Evolutionary conservation across 2,797 vertebrate species (phyloP).

Genomic region (Sebastes hopkinsi): DNA sequence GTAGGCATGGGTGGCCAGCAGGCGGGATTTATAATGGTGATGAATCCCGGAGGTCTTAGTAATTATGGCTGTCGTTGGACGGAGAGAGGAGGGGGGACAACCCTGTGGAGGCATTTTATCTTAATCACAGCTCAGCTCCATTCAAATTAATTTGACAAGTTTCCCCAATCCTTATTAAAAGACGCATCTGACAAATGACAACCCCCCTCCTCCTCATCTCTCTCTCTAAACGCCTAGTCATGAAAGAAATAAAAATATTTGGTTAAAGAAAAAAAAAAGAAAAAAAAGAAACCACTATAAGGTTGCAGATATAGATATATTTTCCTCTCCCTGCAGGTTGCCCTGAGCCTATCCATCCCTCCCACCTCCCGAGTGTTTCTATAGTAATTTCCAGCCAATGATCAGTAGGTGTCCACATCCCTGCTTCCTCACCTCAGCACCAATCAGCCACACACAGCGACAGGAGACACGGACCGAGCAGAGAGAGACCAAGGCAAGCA

Average conservation of each 20-base stretch:
- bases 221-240: constrained; percentile 62
- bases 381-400: constrained; percentile 95
- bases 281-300: constrained; percentile 9
- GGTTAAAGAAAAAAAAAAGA: neutral
- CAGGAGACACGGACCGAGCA: constrained; percentile 89
- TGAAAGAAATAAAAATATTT: constrained; percentile 51
- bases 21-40: constrained; percentile 81
- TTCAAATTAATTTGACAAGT: constrained; percentile 86
- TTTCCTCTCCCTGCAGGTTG: constrained; percentile 64
- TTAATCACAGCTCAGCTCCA: constrained; percentile 82
- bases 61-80: constrained; percentile 81
- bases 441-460: constrained; percentile 92
- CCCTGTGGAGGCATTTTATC: constrained; percentile 79
- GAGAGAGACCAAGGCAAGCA: constrained; percentile 72
- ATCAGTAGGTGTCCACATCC: constrained; percentile 92
- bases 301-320: constrained; percentile 68
- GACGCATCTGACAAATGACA: constrained; percentile 65
- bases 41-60: constrained; percentile 81
- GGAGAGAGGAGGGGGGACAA: constrained; percentile 32
- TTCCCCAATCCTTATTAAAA: constrained; percentile 79
- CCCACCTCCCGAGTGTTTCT: constrained; percentile 88
- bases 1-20: constrained; percentile 73
- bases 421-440: constrained; percentile 93
- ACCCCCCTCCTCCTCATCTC: neutral
- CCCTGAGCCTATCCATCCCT: constrained; percentile 74